Evolutionary conservation across 1,140 invertebrate genomes (phyloP).

Genomic region (Cydia splendana): DNA sequence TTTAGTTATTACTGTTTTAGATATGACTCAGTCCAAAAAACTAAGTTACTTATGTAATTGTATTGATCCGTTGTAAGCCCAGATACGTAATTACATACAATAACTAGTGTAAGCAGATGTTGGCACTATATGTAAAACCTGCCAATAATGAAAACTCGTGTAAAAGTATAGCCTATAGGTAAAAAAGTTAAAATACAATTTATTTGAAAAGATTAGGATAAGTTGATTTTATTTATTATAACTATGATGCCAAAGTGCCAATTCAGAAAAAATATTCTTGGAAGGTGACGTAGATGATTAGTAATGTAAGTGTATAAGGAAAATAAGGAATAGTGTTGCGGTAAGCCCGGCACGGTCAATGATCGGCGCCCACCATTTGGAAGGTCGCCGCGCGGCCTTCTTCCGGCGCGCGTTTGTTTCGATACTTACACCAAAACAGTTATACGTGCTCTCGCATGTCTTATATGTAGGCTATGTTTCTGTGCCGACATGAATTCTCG

Average conservation of each 20-base stretch:
- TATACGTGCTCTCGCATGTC: conserved; percentile 71
- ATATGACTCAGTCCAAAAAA: no score
- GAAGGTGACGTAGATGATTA: conserved; percentile 5
- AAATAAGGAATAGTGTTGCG: conserved; percentile 25
- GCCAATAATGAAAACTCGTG: no score
- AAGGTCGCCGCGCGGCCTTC: conserved; percentile 76
- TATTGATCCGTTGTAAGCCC: no score
- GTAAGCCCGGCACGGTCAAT: conserved; percentile 51
- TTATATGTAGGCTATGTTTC: conserved; percentile 72
- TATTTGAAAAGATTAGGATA: no score
- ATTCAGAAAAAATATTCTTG: conserved; percentile 1
- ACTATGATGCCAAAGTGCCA: neutral
- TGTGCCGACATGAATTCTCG: conserved; percentile 66
- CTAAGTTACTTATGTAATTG: no score
- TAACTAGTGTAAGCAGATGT: no score
- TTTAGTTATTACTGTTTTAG: no score
- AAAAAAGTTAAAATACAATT: no score
- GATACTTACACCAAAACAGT: conserved; percentile 67
- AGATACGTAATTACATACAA: no score
- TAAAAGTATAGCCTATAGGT: no score
- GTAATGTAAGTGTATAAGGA: conserved; percentile 10
- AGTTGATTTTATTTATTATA: neutral
- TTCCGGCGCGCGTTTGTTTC: conserved; percentile 63
- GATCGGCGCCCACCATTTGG: conserved; percentile 68
- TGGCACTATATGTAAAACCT: no score